Conservation (phyloP, 1,140 invertebrate genomes). For the Aphis gossypii region DNA sequence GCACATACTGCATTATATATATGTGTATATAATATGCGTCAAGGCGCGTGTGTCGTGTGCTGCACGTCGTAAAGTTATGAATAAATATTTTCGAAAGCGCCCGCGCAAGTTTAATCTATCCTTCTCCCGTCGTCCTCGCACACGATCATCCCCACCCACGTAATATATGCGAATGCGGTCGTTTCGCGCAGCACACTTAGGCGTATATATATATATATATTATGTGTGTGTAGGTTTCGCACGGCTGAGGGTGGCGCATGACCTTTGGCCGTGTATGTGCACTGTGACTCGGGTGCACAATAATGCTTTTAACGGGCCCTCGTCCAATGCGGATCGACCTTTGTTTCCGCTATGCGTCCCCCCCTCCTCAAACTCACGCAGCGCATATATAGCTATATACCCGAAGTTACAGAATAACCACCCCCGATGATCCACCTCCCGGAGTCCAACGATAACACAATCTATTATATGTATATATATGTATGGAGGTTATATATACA, state of each 20-base stretch:
- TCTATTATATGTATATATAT: neutral
- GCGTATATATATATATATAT: neutral
- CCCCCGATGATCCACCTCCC: neutral
- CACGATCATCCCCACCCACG: neutral
- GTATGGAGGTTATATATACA: neutral
- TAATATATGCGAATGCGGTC: conserved; percentile 4
- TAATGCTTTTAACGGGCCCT: conserved; percentile 37
- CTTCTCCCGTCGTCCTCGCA: no score
- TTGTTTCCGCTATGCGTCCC: neutral
- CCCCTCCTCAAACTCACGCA: neutral
- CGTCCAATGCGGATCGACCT: conserved; percentile 32
- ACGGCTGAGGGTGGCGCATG: neutral
- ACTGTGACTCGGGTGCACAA: conserved; percentile 20
- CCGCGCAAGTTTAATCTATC: conserved; percentile 2
- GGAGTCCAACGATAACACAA: neutral
- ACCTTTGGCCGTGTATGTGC: conserved; percentile 40
- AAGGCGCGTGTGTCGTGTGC: neutral
- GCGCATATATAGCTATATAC: neutral
- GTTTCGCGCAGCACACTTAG: neutral
- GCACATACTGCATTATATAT: neutral
- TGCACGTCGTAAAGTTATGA: conserved; percentile 14
- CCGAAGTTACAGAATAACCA: neutral
- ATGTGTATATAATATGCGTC: neutral
- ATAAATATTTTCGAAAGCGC: conserved; percentile 9
- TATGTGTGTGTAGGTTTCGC: neutral